Evolutionary conservation across 2,113 vertebrate genomes (phyloP).

Genomic region (Hirundichthys speculiger): DNA sequence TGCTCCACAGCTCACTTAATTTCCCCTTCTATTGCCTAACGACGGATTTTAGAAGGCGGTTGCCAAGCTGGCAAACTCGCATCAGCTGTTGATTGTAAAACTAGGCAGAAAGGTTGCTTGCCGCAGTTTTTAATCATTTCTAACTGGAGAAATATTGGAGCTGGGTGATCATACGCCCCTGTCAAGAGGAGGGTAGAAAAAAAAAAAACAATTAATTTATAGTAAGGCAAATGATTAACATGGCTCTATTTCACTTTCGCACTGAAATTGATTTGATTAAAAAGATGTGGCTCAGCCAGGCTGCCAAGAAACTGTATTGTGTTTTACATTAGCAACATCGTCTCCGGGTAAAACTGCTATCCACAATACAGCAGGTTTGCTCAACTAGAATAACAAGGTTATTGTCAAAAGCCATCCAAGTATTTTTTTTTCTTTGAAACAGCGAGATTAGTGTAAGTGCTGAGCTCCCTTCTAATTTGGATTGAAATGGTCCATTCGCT

Average conservation of each 20-base stretch:
- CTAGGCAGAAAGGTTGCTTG: too few species aligned
- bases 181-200: not conserved
- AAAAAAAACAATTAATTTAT: too few species aligned
- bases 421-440: not conserved
- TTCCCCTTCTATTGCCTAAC: not conserved
- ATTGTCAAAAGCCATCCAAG: too few species aligned
- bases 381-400: too few species aligned
- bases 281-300: too few species aligned
- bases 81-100: not conserved
- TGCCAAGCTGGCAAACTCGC: not conserved
- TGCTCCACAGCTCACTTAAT: too few species aligned
- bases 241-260: too few species aligned
- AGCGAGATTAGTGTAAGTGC: constrained; percentile 13
- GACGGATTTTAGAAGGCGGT: not conserved
- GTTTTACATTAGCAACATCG: not conserved
- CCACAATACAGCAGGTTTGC: too few species aligned
- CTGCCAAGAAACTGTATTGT: not conserved
- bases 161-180: constrained; percentile 1
- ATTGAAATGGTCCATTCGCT: constrained; percentile 14
- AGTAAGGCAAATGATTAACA: too few species aligned
- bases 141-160: not conserved
- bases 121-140: too few species aligned
- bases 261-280: too few species aligned
- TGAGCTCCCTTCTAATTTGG: constrained; percentile 45
- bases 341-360: too few species aligned